Evolutionary conservation across 2,888 invertebrate genomes (phyloP).

Genomic region (Pheosia gnoma): DNA sequence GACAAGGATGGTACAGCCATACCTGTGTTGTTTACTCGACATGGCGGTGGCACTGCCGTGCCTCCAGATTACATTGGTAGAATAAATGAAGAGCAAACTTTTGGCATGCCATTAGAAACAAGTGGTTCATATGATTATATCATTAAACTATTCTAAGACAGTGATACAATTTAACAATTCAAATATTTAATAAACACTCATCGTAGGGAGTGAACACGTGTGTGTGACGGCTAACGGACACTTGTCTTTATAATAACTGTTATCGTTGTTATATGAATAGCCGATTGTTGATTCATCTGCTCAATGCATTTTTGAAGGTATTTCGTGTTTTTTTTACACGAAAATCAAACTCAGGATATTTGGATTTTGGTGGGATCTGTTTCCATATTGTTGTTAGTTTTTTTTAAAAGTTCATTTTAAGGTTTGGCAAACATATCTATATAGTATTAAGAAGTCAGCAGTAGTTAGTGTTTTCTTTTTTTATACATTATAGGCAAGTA

Average conservation of each 20-base stretch:
- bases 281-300: constrained; percentile 39
- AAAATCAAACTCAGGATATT: no score
- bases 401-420: no score
- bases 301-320: constrained; percentile 18
- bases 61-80: background rate
- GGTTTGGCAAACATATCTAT: no score
- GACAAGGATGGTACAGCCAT: no score
- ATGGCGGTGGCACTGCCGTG: no score
- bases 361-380: no score
- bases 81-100: background rate
- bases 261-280: constrained; percentile 45
- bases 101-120: background rate
- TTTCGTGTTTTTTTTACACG: no score
- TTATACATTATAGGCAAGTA: no score
- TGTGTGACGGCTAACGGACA: constrained; percentile 40
- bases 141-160: background rate
- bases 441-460: no score
- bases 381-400: no score
- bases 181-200: constrained; percentile 58
- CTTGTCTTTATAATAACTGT: constrained; percentile 47
- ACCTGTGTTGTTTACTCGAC: no score
- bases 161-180: constrained; percentile 41
- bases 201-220: constrained; percentile 44
- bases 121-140: background rate
- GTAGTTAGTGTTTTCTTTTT: no score